Percentiles rank a stretch among this genome's conserved stretches.
These are phyloP conservation scores for Cheirogaleus major DNA, from an alignment of 2,797 vertebrate species.

Conservation along the genomic window DNA sequence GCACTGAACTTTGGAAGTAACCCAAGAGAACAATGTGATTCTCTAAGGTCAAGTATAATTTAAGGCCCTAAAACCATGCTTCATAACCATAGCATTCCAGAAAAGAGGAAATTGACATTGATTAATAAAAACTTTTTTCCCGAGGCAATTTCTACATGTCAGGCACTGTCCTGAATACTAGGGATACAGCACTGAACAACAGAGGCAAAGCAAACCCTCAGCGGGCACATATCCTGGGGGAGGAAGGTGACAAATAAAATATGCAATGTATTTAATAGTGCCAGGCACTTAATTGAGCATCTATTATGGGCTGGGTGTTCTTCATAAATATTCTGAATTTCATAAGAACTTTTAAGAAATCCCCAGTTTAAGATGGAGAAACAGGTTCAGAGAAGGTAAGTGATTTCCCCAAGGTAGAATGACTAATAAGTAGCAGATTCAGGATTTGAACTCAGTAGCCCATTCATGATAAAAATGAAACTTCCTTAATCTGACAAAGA, in stretches of 20 bases:
- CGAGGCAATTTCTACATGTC: background rate
- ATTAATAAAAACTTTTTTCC: background rate
- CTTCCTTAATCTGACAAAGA: background rate
- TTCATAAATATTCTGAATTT: background rate
- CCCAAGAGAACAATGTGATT: slow-evolving; percentile 1
- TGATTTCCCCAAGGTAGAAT: background rate
- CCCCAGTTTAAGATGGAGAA: background rate
- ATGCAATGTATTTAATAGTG: background rate
- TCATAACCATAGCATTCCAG: background rate
- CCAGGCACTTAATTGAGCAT: background rate
- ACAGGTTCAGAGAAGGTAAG: background rate
- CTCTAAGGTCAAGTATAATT: background rate
- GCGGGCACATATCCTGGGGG: too few relatives aligned
- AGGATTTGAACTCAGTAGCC: background rate
- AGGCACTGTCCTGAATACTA: background rate
- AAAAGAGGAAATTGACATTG: background rate
- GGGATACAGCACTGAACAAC: background rate
- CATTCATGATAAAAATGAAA: background rate
- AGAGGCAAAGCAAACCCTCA: background rate
- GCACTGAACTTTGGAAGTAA: background rate
- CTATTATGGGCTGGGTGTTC: background rate
- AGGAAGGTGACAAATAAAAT: background rate
- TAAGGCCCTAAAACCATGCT: background rate
- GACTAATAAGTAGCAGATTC: background rate
- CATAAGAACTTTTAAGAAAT: background rate